Conservation (phyloP, 1,140 invertebrate species). For the Drosophila nikananu region DNA sequence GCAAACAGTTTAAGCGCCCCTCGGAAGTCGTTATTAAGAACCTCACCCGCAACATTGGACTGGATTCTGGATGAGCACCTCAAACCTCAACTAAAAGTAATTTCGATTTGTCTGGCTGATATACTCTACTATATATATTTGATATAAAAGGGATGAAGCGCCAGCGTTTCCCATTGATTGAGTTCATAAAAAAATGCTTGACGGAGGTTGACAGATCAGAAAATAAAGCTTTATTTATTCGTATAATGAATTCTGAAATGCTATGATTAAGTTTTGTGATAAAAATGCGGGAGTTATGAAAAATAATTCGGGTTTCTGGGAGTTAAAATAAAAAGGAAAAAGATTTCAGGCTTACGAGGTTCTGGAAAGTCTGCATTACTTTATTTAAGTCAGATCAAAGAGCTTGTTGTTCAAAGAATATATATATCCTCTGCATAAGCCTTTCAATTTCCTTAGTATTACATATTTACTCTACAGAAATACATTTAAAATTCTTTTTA, state of each 20-base stretch:
- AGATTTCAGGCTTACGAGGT: rapidly evolving
- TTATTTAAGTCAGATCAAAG: background rate
- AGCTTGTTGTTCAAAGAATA: background rate
- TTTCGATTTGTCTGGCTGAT: constrained; percentile 34
- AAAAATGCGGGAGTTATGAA: background rate
- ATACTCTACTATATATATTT: background rate
- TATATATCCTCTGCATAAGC: background rate
- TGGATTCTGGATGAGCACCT: constrained; percentile 7
- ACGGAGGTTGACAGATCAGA: constrained; percentile 22
- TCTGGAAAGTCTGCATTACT: background rate
- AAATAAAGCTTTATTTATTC: constrained; percentile 1
- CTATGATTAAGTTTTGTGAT: background rate
- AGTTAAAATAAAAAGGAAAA: background rate
- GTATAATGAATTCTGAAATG: background rate
- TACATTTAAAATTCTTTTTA: background rate
- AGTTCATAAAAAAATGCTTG: constrained; percentile 35
- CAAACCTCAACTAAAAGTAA: constrained; percentile 10
- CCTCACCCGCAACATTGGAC: constrained; percentile 40
- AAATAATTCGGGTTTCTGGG: background rate
- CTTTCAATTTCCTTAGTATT: background rate
- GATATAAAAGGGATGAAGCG: constrained; percentile 30
- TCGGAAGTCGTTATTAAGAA: constrained; percentile 59
- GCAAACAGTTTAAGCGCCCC: constrained; percentile 80
- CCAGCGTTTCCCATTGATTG: constrained; percentile 24
- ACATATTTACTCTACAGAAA: background rate